Conservation (phyloP, 2,888 invertebrate species). For the Crematogaster levior region DNA sequence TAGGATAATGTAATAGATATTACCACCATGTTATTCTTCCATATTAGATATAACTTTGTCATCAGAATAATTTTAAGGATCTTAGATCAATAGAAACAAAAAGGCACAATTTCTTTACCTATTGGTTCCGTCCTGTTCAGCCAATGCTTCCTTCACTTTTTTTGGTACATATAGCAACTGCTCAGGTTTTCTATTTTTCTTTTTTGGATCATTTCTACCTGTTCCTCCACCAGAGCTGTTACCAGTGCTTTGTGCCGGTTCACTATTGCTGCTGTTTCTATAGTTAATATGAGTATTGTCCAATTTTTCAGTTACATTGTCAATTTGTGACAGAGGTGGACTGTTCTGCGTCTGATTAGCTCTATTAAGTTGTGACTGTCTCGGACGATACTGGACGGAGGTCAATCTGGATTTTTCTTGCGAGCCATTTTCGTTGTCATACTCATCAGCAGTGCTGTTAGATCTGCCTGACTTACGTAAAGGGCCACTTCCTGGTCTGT, state of each 20-base stretch:
- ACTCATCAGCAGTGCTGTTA: constrained; percentile 88
- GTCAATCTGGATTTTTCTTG: constrained; percentile 77
- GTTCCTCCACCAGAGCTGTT: constrained; percentile 76
- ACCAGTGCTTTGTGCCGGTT: constrained; percentile 72
- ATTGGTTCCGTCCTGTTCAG: constrained; percentile 82
- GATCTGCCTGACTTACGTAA: constrained; percentile 90
- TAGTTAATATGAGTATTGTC: constrained; percentile 79
- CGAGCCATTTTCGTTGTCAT: constrained; percentile 84
- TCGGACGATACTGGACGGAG: constrained; percentile 81
- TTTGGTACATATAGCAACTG: constrained; percentile 87
- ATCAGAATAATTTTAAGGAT: neutral
- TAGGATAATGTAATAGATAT: neutral
- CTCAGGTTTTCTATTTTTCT: constrained; percentile 87
- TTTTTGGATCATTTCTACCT: constrained; percentile 75
- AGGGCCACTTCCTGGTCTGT: constrained; percentile 92
- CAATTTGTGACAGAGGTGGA: constrained; percentile 73
- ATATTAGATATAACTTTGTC: neutral
- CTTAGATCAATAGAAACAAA: neutral
- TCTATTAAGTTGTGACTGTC: constrained; percentile 76
- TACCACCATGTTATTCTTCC: neutral
- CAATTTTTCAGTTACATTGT: constrained; percentile 78
- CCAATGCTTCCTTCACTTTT: constrained; percentile 85
- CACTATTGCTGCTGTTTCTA: constrained; percentile 78
- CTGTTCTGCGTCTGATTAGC: constrained; percentile 71
- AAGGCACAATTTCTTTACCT: constrained; percentile 72